These are phyloP conservation scores for Acrossocheilus fasciatus DNA, from an alignment of 2,797 vertebrate species.

Conservation along the genomic window DNA sequence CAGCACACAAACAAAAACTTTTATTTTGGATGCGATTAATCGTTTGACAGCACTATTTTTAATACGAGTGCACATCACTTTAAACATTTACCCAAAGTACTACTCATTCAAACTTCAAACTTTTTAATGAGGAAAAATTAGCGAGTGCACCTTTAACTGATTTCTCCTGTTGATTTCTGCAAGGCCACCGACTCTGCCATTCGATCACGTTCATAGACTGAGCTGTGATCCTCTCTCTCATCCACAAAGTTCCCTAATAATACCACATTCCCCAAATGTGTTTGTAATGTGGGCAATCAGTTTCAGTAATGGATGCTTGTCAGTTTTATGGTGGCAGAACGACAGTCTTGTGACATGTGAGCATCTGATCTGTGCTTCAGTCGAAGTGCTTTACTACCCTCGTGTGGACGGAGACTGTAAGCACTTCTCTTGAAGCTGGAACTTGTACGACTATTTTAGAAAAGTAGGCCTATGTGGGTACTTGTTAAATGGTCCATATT, in stretches of 20 bases:
- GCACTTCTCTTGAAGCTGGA: background rate
- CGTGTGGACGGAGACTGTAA: conserved; percentile 66
- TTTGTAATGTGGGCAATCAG: conserved; percentile 89
- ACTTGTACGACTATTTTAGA: background rate
- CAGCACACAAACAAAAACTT: too few species aligned
- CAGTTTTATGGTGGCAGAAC: conserved; percentile 85
- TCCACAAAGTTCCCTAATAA: conserved; percentile 87
- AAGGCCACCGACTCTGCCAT: conserved; percentile 70
- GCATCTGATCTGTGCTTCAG: conserved; percentile 55
- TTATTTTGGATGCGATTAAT: too few species aligned
- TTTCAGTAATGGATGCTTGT: conserved; percentile 89
- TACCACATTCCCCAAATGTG: conserved; percentile 86
- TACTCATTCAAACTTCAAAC: background rate
- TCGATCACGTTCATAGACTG: conserved; percentile 77
- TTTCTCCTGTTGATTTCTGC: conserved; percentile 54
- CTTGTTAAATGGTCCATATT: background rate
- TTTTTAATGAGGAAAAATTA: background rate
- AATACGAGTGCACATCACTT: background rate
- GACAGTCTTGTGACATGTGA: conserved; percentile 80
- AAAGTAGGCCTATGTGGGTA: background rate
- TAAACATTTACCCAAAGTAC: background rate
- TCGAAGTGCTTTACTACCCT: conserved; percentile 73
- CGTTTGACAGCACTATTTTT: background rate
- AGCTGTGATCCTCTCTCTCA: conserved; percentile 79
- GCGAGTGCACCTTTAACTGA: conserved; percentile 16